Evolutionary conservation across 2,888 invertebrate genomes (phyloP).

Genomic region (Patella depressa): DNA sequence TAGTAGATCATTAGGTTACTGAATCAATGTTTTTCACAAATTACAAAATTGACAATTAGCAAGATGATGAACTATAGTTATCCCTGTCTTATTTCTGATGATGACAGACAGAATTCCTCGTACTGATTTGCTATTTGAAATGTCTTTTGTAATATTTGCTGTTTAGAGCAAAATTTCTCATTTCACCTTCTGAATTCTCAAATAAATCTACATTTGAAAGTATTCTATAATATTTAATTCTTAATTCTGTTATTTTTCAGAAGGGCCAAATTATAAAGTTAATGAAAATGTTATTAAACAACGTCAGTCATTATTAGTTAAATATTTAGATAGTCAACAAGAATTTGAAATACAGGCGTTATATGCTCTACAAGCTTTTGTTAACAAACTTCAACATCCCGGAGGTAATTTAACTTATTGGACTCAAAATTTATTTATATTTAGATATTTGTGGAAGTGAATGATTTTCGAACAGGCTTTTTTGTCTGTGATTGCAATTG

Average conservation of each 20-base stretch:
- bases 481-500: too few species aligned
- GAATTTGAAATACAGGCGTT: slow-evolving; percentile 85
- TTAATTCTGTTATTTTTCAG: neutral
- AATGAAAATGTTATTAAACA: slow-evolving; percentile 72
- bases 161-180: too few species aligned
- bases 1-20: too few species aligned
- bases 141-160: too few species aligned
- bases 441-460: too few species aligned
- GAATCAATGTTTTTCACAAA: too few species aligned
- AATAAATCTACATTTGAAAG: too few species aligned
- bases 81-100: slow-evolving; percentile 3
- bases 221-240: too few species aligned
- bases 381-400: slow-evolving; percentile 86
- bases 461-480: too few species aligned
- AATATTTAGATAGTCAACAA: slow-evolving; percentile 81
- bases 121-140: slow-evolving; percentile 1
- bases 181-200: too few species aligned
- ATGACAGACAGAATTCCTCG: slow-evolving; percentile 3
- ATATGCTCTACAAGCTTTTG: slow-evolving; percentile 85
- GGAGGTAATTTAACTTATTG: slow-evolving; percentile 64
- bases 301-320: slow-evolving; percentile 76
- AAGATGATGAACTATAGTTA: slow-evolving; percentile 8
- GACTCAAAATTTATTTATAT: too few species aligned
- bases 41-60: too few species aligned
- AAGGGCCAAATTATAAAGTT: slow-evolving; percentile 59